A percentile compares a stretch with the other conserved stretches of the same genome.
These are phyloP conservation scores for Nebria salina DNA, from an alignment of 2,888 invertebrate genomes.

Conservation along the genomic window DNA sequence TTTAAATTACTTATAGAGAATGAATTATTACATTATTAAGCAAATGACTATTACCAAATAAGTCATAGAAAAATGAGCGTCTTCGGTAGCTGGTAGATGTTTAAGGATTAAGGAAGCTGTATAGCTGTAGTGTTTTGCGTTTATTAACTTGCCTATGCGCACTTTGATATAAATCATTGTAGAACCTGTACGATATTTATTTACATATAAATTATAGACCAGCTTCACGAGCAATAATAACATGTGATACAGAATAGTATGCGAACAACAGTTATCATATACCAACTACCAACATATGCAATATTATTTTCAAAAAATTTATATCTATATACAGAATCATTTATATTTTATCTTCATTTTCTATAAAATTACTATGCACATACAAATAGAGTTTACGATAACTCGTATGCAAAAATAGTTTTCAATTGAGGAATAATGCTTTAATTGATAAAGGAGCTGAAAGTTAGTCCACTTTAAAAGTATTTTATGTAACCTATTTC, in stretches of 20 bases:
- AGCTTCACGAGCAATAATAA: slow-evolving; percentile 10
- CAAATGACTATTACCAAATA: slow-evolving; percentile 43
- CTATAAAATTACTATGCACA: too few species aligned
- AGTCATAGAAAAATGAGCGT: slow-evolving; percentile 34
- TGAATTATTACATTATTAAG: slow-evolving; percentile 45
- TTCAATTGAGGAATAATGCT: not conserved
- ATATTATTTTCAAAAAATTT: not conserved
- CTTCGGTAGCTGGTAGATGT: slow-evolving; percentile 41
- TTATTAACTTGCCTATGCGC: slow-evolving; percentile 32
- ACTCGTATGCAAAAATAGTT: too few species aligned
- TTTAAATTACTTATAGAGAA: slow-evolving; percentile 16
- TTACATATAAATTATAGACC: slow-evolving; percentile 44
- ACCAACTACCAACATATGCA: not conserved
- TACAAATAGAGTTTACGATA: too few species aligned
- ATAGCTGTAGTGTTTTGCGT: slow-evolving; percentile 29
- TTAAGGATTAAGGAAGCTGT: slow-evolving; percentile 33
- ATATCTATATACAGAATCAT: not conserved
- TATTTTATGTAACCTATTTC: not conserved
- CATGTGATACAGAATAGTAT: not conserved
- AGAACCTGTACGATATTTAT: slow-evolving; percentile 43
- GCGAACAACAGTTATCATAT: not conserved
- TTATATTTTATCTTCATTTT: too few species aligned
- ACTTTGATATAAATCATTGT: slow-evolving; percentile 44
- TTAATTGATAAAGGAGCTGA: not conserved
- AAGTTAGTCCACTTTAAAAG: not conserved